Base-by-base conservation (phyloP, 1,140 invertebrate species). In the Melipona quadrifasciata region DNA sequence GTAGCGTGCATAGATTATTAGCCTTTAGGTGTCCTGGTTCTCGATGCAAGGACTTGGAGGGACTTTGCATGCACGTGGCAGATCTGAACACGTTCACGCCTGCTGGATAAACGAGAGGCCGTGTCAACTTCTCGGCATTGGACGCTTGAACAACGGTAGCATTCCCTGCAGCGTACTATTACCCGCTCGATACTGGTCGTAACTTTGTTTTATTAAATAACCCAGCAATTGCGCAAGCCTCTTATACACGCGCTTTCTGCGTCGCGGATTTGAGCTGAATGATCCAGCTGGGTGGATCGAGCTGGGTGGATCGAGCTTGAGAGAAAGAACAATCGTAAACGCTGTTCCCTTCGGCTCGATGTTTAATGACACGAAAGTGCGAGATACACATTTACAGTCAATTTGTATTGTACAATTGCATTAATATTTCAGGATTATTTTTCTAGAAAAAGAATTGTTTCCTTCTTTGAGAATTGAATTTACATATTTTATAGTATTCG, bases 201-300 rank as follows among this genome's bases (percentile, higher is more conserved):
- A 70, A 83, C 82, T 83, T 83, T 83, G 82, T 83, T 83, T 83
- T 83, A 83, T 83, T 78, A 79, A 83, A 83, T 78, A 78, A 83
- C 27, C 47, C 31, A 78, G 47, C 71, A 39, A 17, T 84, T 88
- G 70, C 85, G 72, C 68, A 80, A 81, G 17, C 53, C 27, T 53
- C 24, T 61, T n/a, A 27, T 68, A n/a, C 47, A 51, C 61, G 65
- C 61, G 19, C 17, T 67, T 82, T 82, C 75, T 77, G 81, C 81
- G 81, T 27, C 74, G 74, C 31, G 53, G 8, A 47, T 47, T 67
- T 24, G 39, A 17, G 17, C 55, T 55, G 55, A 24, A 11, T 53
- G 61, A 31, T 47, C 39, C 39, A 47, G 39, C 39, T 47, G 39
- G 8, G 74, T 24, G 64, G 31, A 31, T 57, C 67, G 67, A 39